A percentile compares a stretch with the other conserved stretches of the same genome.
Conservation (phyloP, 2,797 vertebrate genomes). For the Rhynchotus rufescens region DNA sequence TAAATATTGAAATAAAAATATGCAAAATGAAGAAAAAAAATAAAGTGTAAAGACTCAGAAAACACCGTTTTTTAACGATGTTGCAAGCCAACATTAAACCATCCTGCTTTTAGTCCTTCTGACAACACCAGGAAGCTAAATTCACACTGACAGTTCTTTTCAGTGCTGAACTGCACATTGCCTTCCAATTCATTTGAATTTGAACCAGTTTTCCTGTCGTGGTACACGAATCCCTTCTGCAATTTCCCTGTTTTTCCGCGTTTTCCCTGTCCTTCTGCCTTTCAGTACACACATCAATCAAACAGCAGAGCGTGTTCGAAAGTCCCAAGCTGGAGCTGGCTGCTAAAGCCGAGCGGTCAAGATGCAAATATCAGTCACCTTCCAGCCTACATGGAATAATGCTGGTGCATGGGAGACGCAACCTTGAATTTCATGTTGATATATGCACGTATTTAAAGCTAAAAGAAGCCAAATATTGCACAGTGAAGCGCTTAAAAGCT, state of each 20-base stretch:
- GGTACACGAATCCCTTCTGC: fast-evolving
- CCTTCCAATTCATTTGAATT: background rate
- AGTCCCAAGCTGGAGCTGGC: fast-evolving
- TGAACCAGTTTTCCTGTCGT: fast-evolving
- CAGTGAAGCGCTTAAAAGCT: background rate
- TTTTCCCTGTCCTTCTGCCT: background rate
- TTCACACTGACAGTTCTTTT: fast-evolving
- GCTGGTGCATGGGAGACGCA: fast-evolving
- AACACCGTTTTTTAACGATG: fast-evolving
- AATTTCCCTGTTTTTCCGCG: fast-evolving
- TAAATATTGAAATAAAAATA: background rate
- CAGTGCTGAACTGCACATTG: fast-evolving
- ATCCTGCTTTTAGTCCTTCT: background rate
- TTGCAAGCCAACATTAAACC: background rate
- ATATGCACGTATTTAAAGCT: background rate
- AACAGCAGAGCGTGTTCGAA: fast-evolving
- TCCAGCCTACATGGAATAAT: fast-evolving
- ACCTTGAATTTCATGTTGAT: fast-evolving
- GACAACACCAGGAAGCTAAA: background rate
- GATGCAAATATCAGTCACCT: fast-evolving
- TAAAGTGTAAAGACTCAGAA: background rate
- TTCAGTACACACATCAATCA: fast-evolving
- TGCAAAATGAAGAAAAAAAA: background rate
- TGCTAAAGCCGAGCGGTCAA: fast-evolving
- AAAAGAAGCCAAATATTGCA: background rate